Evolutionary conservation across 2,113 vertebrate genomes (phyloP).

Genomic region (Sakesphorus luctuosus): DNA sequence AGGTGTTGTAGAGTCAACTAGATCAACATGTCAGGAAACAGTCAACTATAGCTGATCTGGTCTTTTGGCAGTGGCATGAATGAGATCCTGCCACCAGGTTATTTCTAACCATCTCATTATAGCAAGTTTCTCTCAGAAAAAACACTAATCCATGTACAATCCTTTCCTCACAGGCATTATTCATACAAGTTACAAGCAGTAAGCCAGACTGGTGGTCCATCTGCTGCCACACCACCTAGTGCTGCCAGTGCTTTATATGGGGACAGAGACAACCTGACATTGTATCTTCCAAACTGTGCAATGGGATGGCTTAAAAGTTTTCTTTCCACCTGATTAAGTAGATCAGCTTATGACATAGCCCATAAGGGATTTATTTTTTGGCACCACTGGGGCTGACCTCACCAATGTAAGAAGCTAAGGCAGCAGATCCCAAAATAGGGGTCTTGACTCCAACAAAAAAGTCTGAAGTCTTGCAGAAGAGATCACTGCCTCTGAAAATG

Average conservation of each 20-base stretch:
- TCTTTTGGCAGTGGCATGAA: background rate
- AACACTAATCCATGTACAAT: background rate
- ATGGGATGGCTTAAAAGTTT: background rate
- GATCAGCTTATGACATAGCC: background rate
- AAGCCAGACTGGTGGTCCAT: rapidly evolving
- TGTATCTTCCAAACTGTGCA: background rate
- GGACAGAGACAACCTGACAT: rapidly evolving
- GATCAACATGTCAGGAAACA: background rate
- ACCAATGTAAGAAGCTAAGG: background rate
- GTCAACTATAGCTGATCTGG: background rate
- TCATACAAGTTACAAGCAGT: background rate
- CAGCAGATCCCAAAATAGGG: constrained; percentile 29
- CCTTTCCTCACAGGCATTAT: background rate
- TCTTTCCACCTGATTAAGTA: background rate
- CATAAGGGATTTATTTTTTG: background rate
- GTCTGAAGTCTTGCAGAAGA: constrained; percentile 1
- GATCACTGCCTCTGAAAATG: background rate
- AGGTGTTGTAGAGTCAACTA: background rate
- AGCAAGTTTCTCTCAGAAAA: background rate
- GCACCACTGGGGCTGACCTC: background rate
- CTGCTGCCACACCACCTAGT: background rate
- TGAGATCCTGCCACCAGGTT: background rate
- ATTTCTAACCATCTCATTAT: background rate
- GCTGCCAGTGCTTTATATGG: background rate
- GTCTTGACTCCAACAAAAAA: constrained; percentile 7